Evolutionary conservation across 2,888 invertebrate genomes (phyloP).

Genomic region (Standfussiana lucernea): DNA sequence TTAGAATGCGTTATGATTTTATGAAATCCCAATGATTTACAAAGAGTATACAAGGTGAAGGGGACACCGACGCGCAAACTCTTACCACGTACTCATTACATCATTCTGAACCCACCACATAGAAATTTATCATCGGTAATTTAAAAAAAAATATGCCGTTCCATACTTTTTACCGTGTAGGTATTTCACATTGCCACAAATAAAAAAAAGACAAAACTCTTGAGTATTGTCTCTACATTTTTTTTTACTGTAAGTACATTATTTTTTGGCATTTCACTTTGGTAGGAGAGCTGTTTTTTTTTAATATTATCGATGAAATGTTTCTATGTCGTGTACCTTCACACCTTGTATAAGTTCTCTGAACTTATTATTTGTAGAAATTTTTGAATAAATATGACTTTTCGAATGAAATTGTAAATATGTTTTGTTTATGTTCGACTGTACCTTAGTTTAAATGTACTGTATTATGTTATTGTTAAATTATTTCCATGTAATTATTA

Average conservation of each 20-base stretch:
- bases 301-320: no score
- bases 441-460: conserved; percentile 31
- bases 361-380: not conserved
- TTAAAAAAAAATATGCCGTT: not conserved
- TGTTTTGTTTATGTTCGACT: conserved; percentile 26
- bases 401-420: conserved; percentile 46
- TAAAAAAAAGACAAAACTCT: no score
- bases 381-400: not conserved
- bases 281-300: no score
- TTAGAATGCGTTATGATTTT: not conserved
- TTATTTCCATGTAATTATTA: conserved; percentile 40
- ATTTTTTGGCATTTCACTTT: no score
- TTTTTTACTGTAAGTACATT: no score
- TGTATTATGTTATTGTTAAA: conserved; percentile 48
- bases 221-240: no score
- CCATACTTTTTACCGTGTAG: not conserved
- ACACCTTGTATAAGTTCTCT: not conserved
- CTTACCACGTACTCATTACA: no score
- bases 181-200: no score
- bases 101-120: no score
- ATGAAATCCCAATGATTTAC: not conserved
- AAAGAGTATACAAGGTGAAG: not conserved
- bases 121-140: no score
- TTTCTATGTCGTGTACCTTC: no score
- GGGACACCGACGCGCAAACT: not conserved